Conservation (phyloP, 1,140 invertebrate species). For the Psix sp. region DNA sequence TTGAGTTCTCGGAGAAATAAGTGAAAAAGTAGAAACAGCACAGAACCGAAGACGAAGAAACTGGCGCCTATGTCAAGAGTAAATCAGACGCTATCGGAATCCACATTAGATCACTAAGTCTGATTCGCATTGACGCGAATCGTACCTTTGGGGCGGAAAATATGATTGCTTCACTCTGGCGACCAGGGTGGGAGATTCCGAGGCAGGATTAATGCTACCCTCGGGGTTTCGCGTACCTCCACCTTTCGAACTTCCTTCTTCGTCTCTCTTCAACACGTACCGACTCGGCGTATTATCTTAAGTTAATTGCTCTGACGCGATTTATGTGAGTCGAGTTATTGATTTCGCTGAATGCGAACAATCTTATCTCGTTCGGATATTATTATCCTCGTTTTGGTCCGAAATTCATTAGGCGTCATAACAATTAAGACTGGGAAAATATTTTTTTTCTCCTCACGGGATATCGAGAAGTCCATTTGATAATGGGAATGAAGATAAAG, state of each 20-base stretch:
- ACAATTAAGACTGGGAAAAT: too few species aligned
- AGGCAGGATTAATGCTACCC: constrained; percentile 76
- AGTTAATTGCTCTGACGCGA: constrained; percentile 49
- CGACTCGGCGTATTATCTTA: constrained; percentile 40
- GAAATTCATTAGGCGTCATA: too few species aligned
- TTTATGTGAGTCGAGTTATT: constrained; percentile 39
- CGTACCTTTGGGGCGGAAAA: constrained; percentile 75
- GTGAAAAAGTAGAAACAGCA: constrained; percentile 4
- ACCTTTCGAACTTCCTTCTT: constrained; percentile 60
- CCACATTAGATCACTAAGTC: constrained; percentile 75
- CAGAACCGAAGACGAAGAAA: constrained; percentile 6
- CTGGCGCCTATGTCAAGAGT: constrained; percentile 51
- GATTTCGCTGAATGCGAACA: constrained; percentile 41
- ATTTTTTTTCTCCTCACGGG: too few species aligned
- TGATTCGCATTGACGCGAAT: constrained; percentile 77
- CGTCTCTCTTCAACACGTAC: constrained; percentile 43
- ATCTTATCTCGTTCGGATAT: constrained; percentile 17
- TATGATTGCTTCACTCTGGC: constrained; percentile 74
- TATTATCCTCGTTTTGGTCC: too few species aligned
- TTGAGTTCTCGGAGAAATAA: background rate
- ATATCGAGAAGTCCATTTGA: too few species aligned
- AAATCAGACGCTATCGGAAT: constrained; percentile 75
- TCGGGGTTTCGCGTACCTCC: constrained; percentile 69
- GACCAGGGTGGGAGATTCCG: constrained; percentile 49
- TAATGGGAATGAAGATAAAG: background rate